Percentiles rank a stretch among this genome's conserved stretches.
Conservation (phyloP, 2,113 vertebrate genomes). For the Rhinolophus ferrumequinum region DNA sequence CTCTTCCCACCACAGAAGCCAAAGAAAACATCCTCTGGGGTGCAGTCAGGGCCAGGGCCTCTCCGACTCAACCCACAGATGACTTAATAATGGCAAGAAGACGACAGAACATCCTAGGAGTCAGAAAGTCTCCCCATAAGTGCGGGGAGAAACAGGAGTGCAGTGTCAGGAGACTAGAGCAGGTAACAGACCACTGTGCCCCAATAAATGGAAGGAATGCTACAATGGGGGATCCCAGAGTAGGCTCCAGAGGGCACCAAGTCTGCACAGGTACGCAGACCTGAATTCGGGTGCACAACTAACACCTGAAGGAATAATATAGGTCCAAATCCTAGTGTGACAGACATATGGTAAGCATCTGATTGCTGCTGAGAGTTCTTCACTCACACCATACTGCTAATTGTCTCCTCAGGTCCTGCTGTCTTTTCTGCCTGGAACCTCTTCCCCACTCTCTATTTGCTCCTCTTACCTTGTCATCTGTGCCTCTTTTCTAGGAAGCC, state of each 20-base stretch:
- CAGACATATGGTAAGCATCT: not conserved
- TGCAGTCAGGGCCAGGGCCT: not conserved
- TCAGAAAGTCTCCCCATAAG: not conserved
- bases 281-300: not conserved
- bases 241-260: not conserved
- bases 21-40: not conserved
- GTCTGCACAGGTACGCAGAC: not conserved
- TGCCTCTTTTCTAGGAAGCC: not conserved
- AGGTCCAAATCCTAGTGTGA: not conserved
- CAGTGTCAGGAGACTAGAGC: not conserved
- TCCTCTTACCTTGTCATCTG: not conserved
- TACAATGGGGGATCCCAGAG: not conserved
- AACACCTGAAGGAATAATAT: accelerated
- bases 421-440: not conserved
- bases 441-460: too few species aligned
- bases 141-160: too few species aligned
- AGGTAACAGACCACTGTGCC: not conserved
- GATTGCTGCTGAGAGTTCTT: not conserved
- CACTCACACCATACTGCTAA: not conserved
- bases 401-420: not conserved
- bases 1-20: not conserved
- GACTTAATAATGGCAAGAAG: not conserved
- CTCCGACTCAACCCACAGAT: not conserved
- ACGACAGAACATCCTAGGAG: not conserved
- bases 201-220: not conserved